Percentiles rank a stretch among this genome's conserved stretches.
These are phyloP conservation scores for Lerema accius DNA, from an alignment of 1,140 invertebrate genomes.

Conservation along the genomic window DNA sequence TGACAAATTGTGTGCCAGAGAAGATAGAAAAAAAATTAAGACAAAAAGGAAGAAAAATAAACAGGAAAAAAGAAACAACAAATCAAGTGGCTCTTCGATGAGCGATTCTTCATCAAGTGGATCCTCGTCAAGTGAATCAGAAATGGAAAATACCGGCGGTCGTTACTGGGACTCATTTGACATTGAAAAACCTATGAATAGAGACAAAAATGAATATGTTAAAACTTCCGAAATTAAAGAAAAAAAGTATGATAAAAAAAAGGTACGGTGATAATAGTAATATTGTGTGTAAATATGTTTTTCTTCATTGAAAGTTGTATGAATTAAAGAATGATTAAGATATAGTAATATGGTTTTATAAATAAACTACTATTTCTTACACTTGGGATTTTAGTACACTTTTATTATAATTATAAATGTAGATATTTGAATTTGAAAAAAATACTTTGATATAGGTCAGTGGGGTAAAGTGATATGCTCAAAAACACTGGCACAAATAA, in stretches of 20 bases:
- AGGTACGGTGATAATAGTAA: slow-evolving; percentile 13
- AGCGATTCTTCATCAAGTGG: neutral
- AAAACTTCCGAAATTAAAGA: slow-evolving; percentile 20
- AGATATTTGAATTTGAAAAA: too few species aligned
- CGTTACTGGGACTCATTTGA: slow-evolving; percentile 57
- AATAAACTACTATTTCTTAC: too few species aligned
- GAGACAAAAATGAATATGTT: slow-evolving; percentile 15
- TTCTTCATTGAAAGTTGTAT: neutral
- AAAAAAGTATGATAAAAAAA: slow-evolving; percentile 22
- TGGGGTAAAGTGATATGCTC: too few species aligned
- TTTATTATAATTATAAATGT: too few species aligned
- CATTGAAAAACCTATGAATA: slow-evolving; percentile 31
- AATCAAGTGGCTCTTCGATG: slow-evolving; percentile 13
- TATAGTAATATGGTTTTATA: too few species aligned
- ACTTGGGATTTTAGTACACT: too few species aligned
- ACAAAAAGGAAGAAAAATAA: slow-evolving; percentile 20
- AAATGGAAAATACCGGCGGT: slow-evolving; percentile 25
- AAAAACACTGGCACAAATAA: slow-evolving; percentile 7
- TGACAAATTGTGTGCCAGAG: slow-evolving; percentile 1
- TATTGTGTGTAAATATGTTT: slow-evolving; percentile 34
- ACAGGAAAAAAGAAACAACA: slow-evolving; percentile 26
- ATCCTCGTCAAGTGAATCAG: slow-evolving; percentile 3
- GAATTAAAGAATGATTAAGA: neutral
- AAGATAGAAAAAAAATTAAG: slow-evolving; percentile 17
- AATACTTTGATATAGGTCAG: too few species aligned